Evolutionary conservation across 2,888 invertebrate species (phyloP), one percentile per base, ranked within the genome.

Genomic region (Agriopis aurantiaria): DNA sequence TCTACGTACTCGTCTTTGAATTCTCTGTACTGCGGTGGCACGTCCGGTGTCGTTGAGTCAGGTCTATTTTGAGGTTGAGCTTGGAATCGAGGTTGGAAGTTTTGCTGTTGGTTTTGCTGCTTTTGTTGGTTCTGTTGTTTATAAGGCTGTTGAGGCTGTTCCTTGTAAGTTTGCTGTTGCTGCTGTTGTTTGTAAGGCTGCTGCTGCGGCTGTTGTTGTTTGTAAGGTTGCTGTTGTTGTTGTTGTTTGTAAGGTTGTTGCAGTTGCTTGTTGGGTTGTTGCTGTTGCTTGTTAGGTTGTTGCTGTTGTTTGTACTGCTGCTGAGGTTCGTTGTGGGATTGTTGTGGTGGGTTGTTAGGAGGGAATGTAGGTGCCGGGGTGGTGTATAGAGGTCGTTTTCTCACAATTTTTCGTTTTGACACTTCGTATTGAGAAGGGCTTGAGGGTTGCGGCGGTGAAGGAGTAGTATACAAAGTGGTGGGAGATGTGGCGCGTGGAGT

Each of bases 1-100:
- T 94, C 94, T 4, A 94, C 93, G 72, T 94, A 94, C 80, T 94
- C 94, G 23, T 93, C 89, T 80, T 89, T 89, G 64, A 85, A 91
- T 73, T 92, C 84, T 78, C 85, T 87, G 76, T 85, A 89, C 78
- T 91, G 88, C 74, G 90, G 91, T 78, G 93, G 92, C 40, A 93
- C 84, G 72, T 85, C 88, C 3, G 88, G 86, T 57, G 88, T 73
- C 75, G 82, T 68, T 75, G 78, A 68, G 71, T 74, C 78, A 73
- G 84, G 85, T 73, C 75, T 86, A 65, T 77, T 88, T 76, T 88
- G 87, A 52, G 79, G 72, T 75, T 88, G 87, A 56, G 79, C 72
- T 12, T 78, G 81, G 51, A 78, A 76, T 23, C 84, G 85, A 40
- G 60, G 49, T n/a, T 82, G 88, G 48, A 80, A 84, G 66, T 88